phyloP scores from a whole-genome alignment of 1,140 invertebrate genomes.

The Metaphire vulgaris region DNA sequence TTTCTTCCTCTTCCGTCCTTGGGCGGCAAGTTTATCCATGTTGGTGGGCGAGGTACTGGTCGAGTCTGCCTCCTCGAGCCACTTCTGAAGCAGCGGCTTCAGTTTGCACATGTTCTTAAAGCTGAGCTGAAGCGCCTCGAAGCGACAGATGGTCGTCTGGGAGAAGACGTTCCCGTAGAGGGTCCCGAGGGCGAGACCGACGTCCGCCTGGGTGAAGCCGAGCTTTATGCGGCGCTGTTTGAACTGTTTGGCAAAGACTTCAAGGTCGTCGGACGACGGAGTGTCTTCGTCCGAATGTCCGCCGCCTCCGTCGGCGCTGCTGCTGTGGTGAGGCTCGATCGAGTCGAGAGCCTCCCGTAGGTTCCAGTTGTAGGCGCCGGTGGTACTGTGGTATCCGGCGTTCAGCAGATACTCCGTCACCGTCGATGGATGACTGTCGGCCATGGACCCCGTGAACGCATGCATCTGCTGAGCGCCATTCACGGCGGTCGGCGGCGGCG shows the following conservation, averaged over 20 bases:
- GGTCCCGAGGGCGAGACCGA: slow-evolving; percentile 94
- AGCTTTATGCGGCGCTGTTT: slow-evolving; percentile 98
- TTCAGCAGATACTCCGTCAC: background rate
- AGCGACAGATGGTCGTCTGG: slow-evolving; percentile 98
- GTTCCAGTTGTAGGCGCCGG: background rate
- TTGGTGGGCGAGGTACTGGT: slow-evolving; percentile 93
- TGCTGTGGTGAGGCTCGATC: background rate
- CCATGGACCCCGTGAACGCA: too few species aligned
- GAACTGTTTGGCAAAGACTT: slow-evolving; percentile 98
- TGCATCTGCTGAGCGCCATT: too few species aligned
- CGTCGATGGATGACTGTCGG: background rate
- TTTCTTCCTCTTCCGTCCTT: slow-evolving; percentile 96
- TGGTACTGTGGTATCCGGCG: background rate
- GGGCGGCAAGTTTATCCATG: slow-evolving; percentile 95
- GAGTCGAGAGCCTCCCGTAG: background rate
- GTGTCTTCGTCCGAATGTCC: slow-evolving; percentile 58
- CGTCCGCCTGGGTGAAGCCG: slow-evolving; percentile 88
- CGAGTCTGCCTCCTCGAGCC: slow-evolving; percentile 97
- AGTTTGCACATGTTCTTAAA: slow-evolving; percentile 99
- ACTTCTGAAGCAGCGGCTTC: slow-evolving; percentile 95
- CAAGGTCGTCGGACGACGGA: slow-evolving; percentile 87
- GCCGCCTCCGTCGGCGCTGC: slow-evolving; percentile 23
- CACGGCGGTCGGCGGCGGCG: too few species aligned
- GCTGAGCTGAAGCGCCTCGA: slow-evolving; percentile 95
- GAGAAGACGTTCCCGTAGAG: slow-evolving; percentile 99